Evolutionary conservation across 2,113 vertebrate species (phyloP).

Genomic region (Poeciliopsis prolifica): DNA sequence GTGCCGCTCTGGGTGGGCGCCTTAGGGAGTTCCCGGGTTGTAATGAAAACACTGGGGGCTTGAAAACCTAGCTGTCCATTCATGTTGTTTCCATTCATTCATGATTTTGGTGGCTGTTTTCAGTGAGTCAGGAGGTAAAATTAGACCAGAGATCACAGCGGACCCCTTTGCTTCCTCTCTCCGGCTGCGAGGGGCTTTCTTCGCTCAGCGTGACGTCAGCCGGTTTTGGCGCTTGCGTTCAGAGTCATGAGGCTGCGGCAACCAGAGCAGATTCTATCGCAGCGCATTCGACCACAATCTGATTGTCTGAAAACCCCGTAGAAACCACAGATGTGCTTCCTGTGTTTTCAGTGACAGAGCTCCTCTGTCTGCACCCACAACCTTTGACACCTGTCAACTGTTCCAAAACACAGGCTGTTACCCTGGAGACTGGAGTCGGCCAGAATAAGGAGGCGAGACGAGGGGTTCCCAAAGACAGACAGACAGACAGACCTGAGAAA

Average conservation of each 20-base stretch:
- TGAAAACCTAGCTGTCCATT: background rate
- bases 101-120: constrained; percentile 28
- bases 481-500: constrained; percentile 9
- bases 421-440: constrained; percentile 63
- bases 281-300: constrained; percentile 18
- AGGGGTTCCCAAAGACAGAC: constrained; percentile 45
- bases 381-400: constrained; percentile 54
- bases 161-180: constrained; percentile 31
- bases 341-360: constrained; percentile 64
- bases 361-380: constrained; percentile 15
- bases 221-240: constrained; percentile 18
- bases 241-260: constrained; percentile 43
- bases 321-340: constrained; percentile 52
- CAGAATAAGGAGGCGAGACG: constrained; percentile 49
- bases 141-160: constrained; percentile 12
- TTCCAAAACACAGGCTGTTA: constrained; percentile 59
- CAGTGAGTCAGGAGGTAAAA: constrained; percentile 6
- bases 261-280: constrained; percentile 31
- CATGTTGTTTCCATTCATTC: constrained; percentile 23
- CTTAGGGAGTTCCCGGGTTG: constrained; percentile 32
- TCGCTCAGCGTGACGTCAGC: constrained; percentile 50
- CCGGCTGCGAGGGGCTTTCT: constrained; percentile 47
- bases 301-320: constrained; percentile 57
- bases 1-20: constrained; percentile 11
- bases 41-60: background rate